Conservation (phyloP, 2,797 vertebrate genomes). For the Silurus aristotelis region DNA sequence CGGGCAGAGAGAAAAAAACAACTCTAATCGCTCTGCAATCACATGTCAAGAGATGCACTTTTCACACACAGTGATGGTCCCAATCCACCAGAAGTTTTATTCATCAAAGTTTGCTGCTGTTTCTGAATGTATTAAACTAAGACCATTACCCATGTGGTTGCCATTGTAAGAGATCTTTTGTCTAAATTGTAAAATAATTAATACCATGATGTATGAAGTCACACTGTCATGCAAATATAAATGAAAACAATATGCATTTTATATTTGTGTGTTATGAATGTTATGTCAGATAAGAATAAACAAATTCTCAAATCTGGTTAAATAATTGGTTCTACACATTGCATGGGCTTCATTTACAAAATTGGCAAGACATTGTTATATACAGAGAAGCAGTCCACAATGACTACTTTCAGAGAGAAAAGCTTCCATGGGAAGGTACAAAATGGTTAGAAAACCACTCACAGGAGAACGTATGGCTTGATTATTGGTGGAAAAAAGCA, state of each 20-base stretch:
- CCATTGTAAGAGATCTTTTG: neutral
- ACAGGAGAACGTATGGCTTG: constrained; percentile 5
- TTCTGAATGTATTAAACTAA: neutral
- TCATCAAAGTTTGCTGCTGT: neutral
- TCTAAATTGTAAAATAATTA: neutral
- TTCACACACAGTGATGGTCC: constrained; percentile 12
- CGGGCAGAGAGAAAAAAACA: constrained; percentile 26
- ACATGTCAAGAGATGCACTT: constrained; percentile 35
- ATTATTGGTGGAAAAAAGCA: constrained; percentile 10
- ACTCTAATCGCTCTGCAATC: constrained; percentile 28
- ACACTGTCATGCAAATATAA: neutral
- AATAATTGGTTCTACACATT: constrained; percentile 13
- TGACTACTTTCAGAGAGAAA: constrained; percentile 6
- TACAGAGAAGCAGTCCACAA: neutral
- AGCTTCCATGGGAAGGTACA: constrained; percentile 10
- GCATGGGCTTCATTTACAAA: neutral
- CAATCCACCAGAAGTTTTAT: constrained; percentile 7
- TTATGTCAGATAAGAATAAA: too few species aligned
- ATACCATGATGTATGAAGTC: neutral
- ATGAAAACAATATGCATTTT: neutral
- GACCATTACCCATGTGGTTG: neutral
- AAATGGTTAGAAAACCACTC: neutral
- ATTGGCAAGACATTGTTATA: neutral
- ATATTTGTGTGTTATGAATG: neutral
- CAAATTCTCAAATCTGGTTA: neutral